Evolutionary conservation across 2,888 invertebrate genomes (phyloP).

Genomic region (Scrobipalpa atriplicella): DNA sequence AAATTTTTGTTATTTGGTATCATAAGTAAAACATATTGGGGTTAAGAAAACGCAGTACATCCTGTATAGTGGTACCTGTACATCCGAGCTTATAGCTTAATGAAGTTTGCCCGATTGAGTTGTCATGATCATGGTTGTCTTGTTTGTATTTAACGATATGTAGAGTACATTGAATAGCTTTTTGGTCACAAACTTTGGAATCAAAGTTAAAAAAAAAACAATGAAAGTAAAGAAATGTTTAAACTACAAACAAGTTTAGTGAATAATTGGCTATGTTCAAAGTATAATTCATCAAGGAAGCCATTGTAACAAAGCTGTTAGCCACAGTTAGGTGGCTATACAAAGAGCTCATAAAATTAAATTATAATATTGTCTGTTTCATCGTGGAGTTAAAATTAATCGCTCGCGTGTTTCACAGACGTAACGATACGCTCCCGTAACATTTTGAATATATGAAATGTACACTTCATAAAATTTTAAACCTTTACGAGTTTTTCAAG

Average conservation of each 20-base stretch:
- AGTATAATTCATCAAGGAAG: conserved; percentile 15
- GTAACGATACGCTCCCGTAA: conserved; percentile 10
- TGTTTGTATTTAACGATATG: conserved; percentile 14
- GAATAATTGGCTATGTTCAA: background rate
- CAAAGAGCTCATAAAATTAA: conserved; percentile 20
- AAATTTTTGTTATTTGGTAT: too few relatives aligned
- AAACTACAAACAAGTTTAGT: background rate
- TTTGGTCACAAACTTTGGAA: background rate
- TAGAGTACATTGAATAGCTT: background rate
- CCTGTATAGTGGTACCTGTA: too few relatives aligned
- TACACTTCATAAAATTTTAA: conserved; percentile 20
- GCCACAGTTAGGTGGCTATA: too few relatives aligned
- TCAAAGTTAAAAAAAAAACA: background rate
- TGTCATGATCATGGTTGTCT: conserved; percentile 37
- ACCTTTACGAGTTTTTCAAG: conserved; percentile 6
- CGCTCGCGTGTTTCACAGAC: conserved; percentile 20
- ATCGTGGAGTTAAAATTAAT: conserved; percentile 10
- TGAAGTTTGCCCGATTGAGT: conserved; percentile 45
- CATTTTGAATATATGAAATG: conserved; percentile 21
- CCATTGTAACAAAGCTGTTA: conserved; percentile 9
- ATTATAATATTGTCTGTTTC: conserved; percentile 13
- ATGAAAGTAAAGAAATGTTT: background rate
- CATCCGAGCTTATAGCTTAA: conserved; percentile 44
- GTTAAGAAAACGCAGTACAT: too few relatives aligned
- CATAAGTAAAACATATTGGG: too few relatives aligned